Conservation (phyloP, 30 jellyfish, hydroid and myxozoan species). For the Cassiopea xamachana region DNA sequence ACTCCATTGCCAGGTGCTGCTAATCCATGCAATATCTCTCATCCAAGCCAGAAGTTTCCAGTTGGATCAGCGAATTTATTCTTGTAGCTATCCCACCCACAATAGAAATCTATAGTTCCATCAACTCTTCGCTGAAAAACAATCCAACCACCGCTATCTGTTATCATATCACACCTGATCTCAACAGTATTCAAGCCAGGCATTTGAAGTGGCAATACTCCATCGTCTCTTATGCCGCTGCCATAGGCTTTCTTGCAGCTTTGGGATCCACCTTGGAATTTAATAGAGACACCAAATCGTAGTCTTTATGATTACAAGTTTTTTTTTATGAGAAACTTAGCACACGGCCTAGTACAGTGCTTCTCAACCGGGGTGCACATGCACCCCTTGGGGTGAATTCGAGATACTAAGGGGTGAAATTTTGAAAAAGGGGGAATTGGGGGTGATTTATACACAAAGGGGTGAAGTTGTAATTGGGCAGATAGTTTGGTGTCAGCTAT, state of each 20-base stretch:
- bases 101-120: slow-evolving; percentile 36
- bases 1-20: slow-evolving; percentile 48
- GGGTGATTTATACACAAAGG: no score
- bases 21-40: not conserved
- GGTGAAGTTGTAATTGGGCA: no score
- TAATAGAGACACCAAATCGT: no score
- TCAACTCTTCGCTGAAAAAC: slow-evolving; percentile 47
- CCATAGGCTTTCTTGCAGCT: slow-evolving; percentile 4
- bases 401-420: no score
- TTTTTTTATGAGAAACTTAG: no score
- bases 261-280: not conserved
- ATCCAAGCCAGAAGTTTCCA: not conserved
- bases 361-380: no score
- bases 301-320: no score
- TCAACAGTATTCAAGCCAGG: not conserved
- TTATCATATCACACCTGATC: slow-evolving; percentile 49
- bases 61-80: not conserved
- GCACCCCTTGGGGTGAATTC: no score
- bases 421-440: no score
- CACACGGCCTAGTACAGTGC: no score
- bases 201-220: not conserved
- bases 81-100: slow-evolving; percentile 47
- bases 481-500: no score
- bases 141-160: slow-evolving; percentile 70
- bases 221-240: not conserved